Percentiles rank a stretch among this genome's conserved stretches.
These are phyloP conservation scores for Cassiopea xamachana DNA, from an alignment of 30 jellyfish, hydroid and myxozoan genomes.

Conservation along the genomic window DNA sequence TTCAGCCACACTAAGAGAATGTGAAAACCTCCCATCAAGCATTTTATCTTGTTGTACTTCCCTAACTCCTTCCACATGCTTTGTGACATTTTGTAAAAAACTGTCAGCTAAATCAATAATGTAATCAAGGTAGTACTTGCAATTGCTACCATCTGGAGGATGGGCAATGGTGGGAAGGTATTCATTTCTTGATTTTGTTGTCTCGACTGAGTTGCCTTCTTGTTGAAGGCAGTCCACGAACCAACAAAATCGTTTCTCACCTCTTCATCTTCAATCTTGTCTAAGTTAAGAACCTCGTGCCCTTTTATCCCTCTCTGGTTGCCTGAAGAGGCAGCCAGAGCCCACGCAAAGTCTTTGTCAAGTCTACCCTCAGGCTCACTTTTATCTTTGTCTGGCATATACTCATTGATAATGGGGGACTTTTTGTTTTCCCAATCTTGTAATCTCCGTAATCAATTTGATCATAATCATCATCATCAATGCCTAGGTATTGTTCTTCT, in stretches of 20 bases:
- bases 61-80: conserved; percentile 32
- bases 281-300: conserved; percentile 34
- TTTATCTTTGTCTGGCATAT: conserved; percentile 49
- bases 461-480: conserved; percentile 56
- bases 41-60: conserved; percentile 51
- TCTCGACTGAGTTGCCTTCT: conserved; percentile 66
- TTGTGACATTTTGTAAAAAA: conserved; percentile 47
- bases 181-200: conserved; percentile 58
- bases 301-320: conserved; percentile 50
- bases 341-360: conserved; percentile 65
- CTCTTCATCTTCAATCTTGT: conserved; percentile 45
- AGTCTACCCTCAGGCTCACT: conserved; percentile 71
- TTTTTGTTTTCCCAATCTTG: conserved; percentile 45
- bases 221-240: conserved; percentile 63
- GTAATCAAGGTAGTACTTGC: conserved; percentile 70
- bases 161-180: conserved; percentile 69
- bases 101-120: conserved; percentile 65
- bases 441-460: conserved; percentile 67
- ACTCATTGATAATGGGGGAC: conserved; percentile 46
- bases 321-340: conserved; percentile 67
- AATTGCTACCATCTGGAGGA: conserved; percentile 54
- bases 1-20: conserved; percentile 63
- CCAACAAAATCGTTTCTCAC: conserved; percentile 42
- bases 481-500: conserved; percentile 35
- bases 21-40: conserved; percentile 67